phyloP scores from a whole-genome alignment of 2,113 vertebrate genomes.

The Engystomops pustulosus region DNA sequence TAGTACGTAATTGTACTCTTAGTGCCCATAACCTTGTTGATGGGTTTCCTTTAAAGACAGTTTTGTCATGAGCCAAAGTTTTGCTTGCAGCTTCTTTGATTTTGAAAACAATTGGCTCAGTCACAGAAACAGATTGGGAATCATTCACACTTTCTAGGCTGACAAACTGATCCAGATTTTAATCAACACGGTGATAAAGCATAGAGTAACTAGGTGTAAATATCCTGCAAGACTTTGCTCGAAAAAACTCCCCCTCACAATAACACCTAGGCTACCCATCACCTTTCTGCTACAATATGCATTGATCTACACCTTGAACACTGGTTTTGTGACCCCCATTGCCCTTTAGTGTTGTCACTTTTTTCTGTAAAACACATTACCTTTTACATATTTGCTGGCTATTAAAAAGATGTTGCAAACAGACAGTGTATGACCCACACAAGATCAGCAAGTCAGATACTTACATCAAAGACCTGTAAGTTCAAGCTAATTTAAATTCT shows the following conservation, averaged over 20 bases:
- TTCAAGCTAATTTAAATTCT: slow-evolving; percentile 42
- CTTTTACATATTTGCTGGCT: slow-evolving; percentile 15
- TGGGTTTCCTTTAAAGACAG: background rate
- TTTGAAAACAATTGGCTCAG: slow-evolving; percentile 1
- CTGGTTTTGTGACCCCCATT: background rate
- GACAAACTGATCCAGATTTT: background rate
- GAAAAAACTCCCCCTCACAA: background rate
- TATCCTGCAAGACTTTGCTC: background rate
- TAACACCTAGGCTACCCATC: background rate
- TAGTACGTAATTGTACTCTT: too few species aligned
- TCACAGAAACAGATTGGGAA: slow-evolving; percentile 1
- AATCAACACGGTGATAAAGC: background rate
- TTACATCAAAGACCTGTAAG: slow-evolving; percentile 33
- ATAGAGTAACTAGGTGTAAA: background rate
- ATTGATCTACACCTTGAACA: background rate
- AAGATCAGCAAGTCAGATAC: slow-evolving; percentile 34
- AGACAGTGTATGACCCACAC: slow-evolving; percentile 34
- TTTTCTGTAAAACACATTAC: slow-evolving; percentile 10
- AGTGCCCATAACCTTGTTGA: too few species aligned
- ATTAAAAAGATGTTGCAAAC: slow-evolving; percentile 36
- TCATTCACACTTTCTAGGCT: background rate
- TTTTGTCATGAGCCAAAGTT: background rate
- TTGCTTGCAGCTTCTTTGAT: background rate
- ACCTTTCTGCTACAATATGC: background rate
- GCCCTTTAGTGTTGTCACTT: background rate